phyloP scores from a whole-genome alignment of 2,113 vertebrate species.

The Melanocharis versteri region DNA sequence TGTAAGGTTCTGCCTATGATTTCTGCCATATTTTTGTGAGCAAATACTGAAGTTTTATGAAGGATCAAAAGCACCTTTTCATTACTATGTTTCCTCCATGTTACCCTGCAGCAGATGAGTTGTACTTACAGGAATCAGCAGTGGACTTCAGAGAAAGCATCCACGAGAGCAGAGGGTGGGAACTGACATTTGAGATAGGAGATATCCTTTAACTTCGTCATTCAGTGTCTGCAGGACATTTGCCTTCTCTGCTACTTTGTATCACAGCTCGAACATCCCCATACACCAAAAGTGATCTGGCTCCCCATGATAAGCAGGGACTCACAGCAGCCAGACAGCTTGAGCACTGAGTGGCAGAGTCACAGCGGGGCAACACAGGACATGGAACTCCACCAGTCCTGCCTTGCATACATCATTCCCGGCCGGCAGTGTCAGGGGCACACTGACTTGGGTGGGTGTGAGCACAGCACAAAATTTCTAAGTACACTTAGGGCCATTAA shows the following conservation, averaged over 20 bases:
- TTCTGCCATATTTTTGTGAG: background rate
- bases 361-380: accelerated
- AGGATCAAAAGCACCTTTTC: background rate
- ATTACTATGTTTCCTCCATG: background rate
- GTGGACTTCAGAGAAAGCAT: background rate
- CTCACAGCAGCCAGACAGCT: background rate
- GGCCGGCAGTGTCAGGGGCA: no score
- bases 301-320: background rate
- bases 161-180: background rate
- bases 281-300: background rate
- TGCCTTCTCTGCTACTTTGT: background rate
- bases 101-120: background rate
- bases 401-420: background rate
- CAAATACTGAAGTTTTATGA: background rate
- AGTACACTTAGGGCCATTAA: background rate
- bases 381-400: accelerated
- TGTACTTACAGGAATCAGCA: background rate
- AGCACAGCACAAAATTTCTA: background rate
- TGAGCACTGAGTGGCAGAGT: accelerated
- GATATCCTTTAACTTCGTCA: background rate
- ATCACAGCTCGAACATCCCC: background rate
- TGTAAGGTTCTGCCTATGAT: background rate
- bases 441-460: no score
- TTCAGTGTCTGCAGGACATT: background rate
- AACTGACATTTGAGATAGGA: background rate